Percentiles rank a stretch among this genome's conserved stretches.
phyloP scores from a whole-genome alignment of 2,888 invertebrate species.

The Synanthedon myopaeformis region DNA sequence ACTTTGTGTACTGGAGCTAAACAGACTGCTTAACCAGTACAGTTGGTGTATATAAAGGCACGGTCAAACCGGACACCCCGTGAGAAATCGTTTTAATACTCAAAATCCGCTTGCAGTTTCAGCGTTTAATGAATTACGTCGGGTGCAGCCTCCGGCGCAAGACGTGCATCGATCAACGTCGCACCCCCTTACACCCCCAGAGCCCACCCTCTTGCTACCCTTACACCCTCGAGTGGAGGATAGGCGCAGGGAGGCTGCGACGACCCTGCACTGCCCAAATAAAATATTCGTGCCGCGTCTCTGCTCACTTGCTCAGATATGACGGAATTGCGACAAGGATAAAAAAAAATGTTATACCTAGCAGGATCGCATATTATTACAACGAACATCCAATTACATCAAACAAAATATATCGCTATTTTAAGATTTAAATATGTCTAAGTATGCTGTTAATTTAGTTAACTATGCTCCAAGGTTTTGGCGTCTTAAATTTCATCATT shows the following conservation, averaged over 20 bases:
- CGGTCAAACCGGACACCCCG: conserved; percentile 55
- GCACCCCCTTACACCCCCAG: conserved; percentile 28
- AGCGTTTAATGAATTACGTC: conserved; percentile 71
- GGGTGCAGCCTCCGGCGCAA: conserved; percentile 72
- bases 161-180: conserved; percentile 76
- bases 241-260: conserved; percentile 47
- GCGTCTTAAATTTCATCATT: too few species aligned
- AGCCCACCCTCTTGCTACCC: conserved; percentile 11
- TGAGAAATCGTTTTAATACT: conserved; percentile 70
- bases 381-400: neutral
- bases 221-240: conserved; percentile 19
- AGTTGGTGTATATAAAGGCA: conserved; percentile 32
- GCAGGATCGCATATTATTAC: neutral
- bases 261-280: conserved; percentile 62
- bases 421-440: too few species aligned
- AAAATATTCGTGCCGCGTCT: conserved; percentile 57
- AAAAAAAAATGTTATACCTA: neutral
- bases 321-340: conserved; percentile 20
- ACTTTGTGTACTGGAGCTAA: neutral
- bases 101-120: conserved; percentile 69
- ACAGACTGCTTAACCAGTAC: neutral
- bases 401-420: neutral
- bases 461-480: too few species aligned
- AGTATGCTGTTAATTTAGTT: too few species aligned
- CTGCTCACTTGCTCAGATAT: conserved; percentile 46